A percentile compares a stretch with the other conserved stretches of the same genome.
phyloP scores from a whole-genome alignment of 2,797 vertebrate species.

The Ceryle rudis region DNA sequence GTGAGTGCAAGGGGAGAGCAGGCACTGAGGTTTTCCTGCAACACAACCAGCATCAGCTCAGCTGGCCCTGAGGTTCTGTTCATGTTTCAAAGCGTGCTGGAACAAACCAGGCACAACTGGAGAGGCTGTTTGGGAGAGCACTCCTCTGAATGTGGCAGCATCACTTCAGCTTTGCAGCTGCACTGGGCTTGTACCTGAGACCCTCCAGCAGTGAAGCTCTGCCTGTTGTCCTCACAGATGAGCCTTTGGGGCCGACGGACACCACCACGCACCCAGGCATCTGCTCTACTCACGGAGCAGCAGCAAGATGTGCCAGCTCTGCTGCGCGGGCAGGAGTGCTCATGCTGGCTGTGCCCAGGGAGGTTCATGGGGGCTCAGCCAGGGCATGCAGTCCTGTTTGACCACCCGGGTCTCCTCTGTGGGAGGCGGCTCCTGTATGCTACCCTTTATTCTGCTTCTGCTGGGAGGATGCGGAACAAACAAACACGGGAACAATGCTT shows the following conservation, averaged over 20 bases:
- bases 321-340: rapidly evolving
- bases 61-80: background rate
- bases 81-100: background rate
- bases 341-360: background rate
- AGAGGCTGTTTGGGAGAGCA: rapidly evolving
- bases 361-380: rapidly evolving
- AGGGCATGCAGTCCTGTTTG: rapidly evolving
- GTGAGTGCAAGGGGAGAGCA: background rate
- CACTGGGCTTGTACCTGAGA: rapidly evolving
- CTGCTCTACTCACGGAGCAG: background rate
- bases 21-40: background rate
- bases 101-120: background rate
- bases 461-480: constrained; percentile 4
- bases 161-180: background rate
- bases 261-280: rapidly evolving
- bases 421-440: rapidly evolving
- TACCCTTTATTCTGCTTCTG: background rate
- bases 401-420: background rate
- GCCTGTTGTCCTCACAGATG: background rate
- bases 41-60: background rate
- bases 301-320: rapidly evolving
- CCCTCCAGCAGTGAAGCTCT: background rate
- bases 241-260: rapidly evolving
- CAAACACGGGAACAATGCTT: background rate
- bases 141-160: rapidly evolving